Percentiles rank a stretch among this genome's conserved stretches.
phyloP scores from a whole-genome alignment of 2,797 vertebrate genomes.

The Columba guinea region DNA sequence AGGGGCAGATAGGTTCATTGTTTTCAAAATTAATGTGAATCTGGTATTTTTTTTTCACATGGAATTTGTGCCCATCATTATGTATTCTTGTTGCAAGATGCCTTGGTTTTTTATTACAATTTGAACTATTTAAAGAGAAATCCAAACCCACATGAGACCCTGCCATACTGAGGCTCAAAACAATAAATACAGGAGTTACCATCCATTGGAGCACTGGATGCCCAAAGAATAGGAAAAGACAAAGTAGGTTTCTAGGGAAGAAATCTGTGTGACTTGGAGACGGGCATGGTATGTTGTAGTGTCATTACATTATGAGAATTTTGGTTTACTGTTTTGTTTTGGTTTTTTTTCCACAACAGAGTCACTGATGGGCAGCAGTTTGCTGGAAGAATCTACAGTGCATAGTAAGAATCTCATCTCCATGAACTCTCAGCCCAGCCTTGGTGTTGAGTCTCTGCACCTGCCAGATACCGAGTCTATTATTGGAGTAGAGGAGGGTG shows the following conservation, averaged over 20 bases:
- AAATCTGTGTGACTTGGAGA: neutral
- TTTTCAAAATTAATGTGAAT: neutral
- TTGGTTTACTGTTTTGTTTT: constrained; percentile 21
- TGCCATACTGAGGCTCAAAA: neutral
- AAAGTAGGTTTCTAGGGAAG: neutral
- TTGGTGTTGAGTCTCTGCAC: constrained; percentile 86
- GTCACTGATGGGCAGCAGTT: constrained; percentile 88
- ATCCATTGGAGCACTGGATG: neutral
- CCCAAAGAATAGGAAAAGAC: neutral
- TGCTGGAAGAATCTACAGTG: constrained; percentile 85
- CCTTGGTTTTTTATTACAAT: neutral
- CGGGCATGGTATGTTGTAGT: neutral
- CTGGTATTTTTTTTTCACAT: neutral
- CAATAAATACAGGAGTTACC: neutral
- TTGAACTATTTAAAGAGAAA: neutral
- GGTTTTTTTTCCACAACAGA: constrained; percentile 67
- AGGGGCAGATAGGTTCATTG: neutral
- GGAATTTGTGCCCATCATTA: neutral
- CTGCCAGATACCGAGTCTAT: constrained; percentile 84
- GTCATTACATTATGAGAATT: neutral
- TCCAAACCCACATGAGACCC: neutral
- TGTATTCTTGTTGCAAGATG: neutral
- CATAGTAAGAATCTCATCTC: constrained; percentile 87
- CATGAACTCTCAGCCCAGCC: constrained; percentile 86
- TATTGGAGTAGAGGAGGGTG: constrained; percentile 84